A percentile compares a stretch with the other conserved stretches of the same genome.
Conservation (phyloP, 1,140 invertebrate species). For the Pseudomyrmex gracilis region DNA sequence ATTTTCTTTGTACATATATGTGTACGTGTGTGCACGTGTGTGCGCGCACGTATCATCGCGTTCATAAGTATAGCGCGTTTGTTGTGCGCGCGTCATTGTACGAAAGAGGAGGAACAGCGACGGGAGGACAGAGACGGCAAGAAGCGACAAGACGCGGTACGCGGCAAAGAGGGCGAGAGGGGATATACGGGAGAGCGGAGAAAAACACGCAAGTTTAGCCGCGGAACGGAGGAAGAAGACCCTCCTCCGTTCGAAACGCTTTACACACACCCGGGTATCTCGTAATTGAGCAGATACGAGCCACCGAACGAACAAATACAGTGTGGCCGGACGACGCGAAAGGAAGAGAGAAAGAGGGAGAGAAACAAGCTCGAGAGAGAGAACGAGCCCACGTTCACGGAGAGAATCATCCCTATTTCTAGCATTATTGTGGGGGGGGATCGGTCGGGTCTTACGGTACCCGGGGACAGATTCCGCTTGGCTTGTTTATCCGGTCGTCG, state of each 20-base stretch:
- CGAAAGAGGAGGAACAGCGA: constrained; percentile 10
- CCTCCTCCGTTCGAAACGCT: constrained; percentile 23
- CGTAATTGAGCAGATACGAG: constrained; percentile 69
- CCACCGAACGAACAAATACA: constrained; percentile 45
- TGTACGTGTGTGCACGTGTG: constrained; percentile 9
- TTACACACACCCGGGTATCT: constrained; percentile 64
- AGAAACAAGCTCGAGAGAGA: background rate
- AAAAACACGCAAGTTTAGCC: constrained; percentile 58
- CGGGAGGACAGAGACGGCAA: background rate
- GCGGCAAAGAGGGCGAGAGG: background rate
- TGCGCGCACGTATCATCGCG: background rate
- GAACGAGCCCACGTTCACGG: constrained; percentile 31
- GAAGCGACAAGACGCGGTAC: background rate
- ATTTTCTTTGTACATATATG: background rate
- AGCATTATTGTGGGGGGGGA: constrained; percentile 14
- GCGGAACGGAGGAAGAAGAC: constrained; percentile 44
- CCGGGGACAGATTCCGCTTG: constrained; percentile 7
- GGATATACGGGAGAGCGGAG: constrained; percentile 36
- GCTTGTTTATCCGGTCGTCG: constrained; percentile 2
- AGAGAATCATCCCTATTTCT: constrained; percentile 66
- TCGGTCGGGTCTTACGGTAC: constrained; percentile 30
- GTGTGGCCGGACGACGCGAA: background rate
- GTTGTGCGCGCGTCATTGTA: background rate
- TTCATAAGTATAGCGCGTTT: too few species aligned
- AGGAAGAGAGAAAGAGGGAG: background rate